phyloP scores from a whole-genome alignment of 2,113 vertebrate species.

The Synodontis membranacea region DNA sequence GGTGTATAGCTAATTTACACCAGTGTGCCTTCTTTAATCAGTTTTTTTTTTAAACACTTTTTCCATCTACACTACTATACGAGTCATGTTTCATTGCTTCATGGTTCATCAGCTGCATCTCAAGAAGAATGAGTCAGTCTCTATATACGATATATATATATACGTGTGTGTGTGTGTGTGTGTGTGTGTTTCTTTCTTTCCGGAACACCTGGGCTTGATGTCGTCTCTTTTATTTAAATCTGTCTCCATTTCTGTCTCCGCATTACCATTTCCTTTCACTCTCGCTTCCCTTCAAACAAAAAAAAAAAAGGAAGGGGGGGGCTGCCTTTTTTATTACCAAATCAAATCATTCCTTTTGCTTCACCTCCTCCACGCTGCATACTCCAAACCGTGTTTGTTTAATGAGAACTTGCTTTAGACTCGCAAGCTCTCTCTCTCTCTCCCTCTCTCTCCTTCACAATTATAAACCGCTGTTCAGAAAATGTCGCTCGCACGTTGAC shows the following conservation, averaged over 20 bases:
- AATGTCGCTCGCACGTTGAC: constrained; percentile 1
- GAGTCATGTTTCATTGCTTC: neutral
- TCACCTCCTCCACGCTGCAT: neutral
- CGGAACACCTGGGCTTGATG: constrained; percentile 38
- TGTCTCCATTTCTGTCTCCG: constrained; percentile 1
- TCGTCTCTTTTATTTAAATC: constrained; percentile 45
- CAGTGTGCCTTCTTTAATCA: neutral
- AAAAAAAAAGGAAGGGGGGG: too few species aligned
- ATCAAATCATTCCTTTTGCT: constrained; percentile 35
- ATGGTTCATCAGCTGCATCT: neutral
- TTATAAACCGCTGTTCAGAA: constrained; percentile 24
- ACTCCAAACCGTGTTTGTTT: constrained; percentile 42
- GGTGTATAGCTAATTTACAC: constrained; percentile 43
- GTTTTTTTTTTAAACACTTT: neutral
- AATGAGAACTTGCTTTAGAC: constrained; percentile 41
- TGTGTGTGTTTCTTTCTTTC: constrained; percentile 18
- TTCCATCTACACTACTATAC: neutral
- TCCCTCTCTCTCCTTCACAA: too few species aligned
- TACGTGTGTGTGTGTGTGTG: neutral
- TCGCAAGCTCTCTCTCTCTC: constrained; percentile 13
- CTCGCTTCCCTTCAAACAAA: constrained; percentile 38
- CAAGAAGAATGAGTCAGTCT: neutral
- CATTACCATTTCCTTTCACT: constrained; percentile 41
- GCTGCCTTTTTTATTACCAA: constrained; percentile 35
- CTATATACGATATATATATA: neutral